Evolutionary conservation across 2,888 invertebrate genomes (phyloP).

Genomic region (Kryphioiulus occultus): DNA sequence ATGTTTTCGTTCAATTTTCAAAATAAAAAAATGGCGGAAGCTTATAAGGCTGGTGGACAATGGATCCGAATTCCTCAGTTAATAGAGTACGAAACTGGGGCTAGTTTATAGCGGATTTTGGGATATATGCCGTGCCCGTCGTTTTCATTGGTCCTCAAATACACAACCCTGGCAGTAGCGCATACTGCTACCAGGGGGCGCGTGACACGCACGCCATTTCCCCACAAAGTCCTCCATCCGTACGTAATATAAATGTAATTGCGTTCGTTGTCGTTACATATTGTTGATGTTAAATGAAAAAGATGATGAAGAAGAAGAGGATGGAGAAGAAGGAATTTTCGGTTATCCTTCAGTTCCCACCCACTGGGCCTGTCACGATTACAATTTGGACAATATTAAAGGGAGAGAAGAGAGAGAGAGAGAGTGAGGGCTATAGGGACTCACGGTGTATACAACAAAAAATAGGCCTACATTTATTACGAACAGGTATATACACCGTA

Average conservation of each 20-base stretch:
- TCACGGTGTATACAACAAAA: neutral
- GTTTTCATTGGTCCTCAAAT: neutral
- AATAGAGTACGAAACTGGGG: neutral
- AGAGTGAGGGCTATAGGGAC: neutral
- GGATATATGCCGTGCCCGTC: neutral
- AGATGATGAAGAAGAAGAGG: conserved; percentile 5
- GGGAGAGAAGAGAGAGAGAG: too few species aligned
- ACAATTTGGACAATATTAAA: conserved; percentile 43
- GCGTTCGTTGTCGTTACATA: neutral
- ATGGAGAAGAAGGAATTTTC: conserved; percentile 16
- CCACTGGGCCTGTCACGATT: conserved; percentile 44
- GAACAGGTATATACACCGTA: neutral
- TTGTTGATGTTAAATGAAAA: conserved; percentile 5
- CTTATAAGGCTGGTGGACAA: neutral
- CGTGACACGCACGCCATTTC: neutral
- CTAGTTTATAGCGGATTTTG: neutral
- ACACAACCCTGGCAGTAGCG: neutral
- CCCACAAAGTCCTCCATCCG: neutral
- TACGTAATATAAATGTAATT: conserved; percentile 5
- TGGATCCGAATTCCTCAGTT: neutral
- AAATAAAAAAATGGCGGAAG: neutral
- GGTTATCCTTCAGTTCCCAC: conserved; percentile 43
- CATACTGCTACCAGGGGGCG: neutral
- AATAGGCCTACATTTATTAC: neutral
- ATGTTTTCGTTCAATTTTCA: neutral